phyloP scores from a whole-genome alignment of 2,888 invertebrate genomes.

The Ctena decussata region DNA sequence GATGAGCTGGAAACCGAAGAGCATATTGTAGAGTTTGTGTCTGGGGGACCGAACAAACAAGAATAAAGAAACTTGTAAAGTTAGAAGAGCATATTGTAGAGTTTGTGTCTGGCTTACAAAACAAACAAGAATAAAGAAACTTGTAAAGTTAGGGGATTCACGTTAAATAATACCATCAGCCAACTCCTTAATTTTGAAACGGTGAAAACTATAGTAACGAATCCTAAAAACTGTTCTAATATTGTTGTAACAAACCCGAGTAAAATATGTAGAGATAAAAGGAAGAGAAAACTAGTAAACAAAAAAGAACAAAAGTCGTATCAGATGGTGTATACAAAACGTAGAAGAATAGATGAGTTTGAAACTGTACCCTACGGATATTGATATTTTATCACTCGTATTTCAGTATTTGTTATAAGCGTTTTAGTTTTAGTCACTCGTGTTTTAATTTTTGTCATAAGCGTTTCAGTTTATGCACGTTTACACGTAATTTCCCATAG shows the following conservation, averaged over 20 bases:
- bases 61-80: constrained; percentile 39
- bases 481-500: not conserved
- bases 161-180: constrained; percentile 62
- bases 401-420: not conserved
- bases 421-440: not conserved
- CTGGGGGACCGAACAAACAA: constrained; percentile 77
- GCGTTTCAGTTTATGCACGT: no score
- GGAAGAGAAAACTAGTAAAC: constrained; percentile 90
- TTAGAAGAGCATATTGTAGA: no score
- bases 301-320: constrained; percentile 87
- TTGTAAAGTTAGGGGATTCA: constrained; percentile 74
- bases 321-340: constrained; percentile 63
- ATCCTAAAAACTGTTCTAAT: not conserved
- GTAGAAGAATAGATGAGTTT: constrained; percentile 37
- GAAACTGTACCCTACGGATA: constrained; percentile 63
- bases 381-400: constrained; percentile 6
- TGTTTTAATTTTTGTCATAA: constrained; percentile 15
- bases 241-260: constrained; percentile 42
- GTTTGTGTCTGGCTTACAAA: no score
- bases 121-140: no score
- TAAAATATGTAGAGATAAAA: constrained; percentile 88
- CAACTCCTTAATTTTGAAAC: constrained; percentile 39
- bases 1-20: constrained; percentile 80
- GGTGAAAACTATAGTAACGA: constrained; percentile 31
- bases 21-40: constrained; percentile 67